Evolutionary conservation across 1,140 invertebrate genomes (phyloP).

Genomic region (Ditylenchus dipsaci): DNA sequence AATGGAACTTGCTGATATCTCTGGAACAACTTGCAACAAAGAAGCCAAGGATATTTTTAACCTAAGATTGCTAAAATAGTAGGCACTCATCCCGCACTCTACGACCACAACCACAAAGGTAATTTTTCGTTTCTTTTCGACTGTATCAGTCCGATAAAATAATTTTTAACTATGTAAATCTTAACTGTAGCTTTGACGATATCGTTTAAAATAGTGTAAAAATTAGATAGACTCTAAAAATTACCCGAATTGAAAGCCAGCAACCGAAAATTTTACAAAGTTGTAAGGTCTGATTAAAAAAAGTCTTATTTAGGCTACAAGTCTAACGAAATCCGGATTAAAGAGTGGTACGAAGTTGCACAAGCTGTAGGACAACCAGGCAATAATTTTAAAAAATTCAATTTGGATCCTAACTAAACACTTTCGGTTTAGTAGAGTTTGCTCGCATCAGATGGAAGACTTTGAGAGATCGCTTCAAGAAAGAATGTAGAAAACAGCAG

Average conservation of each 20-base stretch:
- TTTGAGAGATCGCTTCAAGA: slow-evolving; percentile 26
- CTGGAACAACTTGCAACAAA: not conserved
- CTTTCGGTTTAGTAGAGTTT: slow-evolving; percentile 23
- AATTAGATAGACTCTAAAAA: too few species aligned
- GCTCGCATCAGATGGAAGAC: slow-evolving; percentile 27
- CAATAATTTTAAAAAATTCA: not conserved
- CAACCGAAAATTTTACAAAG: too few species aligned
- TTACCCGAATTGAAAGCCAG: too few species aligned
- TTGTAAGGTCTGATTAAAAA: too few species aligned
- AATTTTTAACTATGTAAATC: too few species aligned
- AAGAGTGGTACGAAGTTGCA: slow-evolving; percentile 23
- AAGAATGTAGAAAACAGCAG: slow-evolving; percentile 17
- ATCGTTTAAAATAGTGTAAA: too few species aligned
- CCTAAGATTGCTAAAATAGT: not conserved
- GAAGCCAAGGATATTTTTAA: not conserved
- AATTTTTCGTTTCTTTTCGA: too few species aligned
- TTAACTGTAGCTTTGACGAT: too few species aligned
- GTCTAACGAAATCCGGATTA: slow-evolving; percentile 17
- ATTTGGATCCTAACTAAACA: not conserved
- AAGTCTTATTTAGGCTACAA: slow-evolving; percentile 17
- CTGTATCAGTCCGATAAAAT: too few species aligned
- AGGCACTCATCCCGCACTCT: slow-evolving; percentile 21
- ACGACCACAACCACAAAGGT: slow-evolving; percentile 17
- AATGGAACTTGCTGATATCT: not conserved
- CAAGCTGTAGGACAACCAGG: slow-evolving; percentile 7